Percentiles rank a stretch among this genome's conserved stretches.
phyloP scores from a whole-genome alignment of 2,113 vertebrate genomes.

The Murina feae region DNA sequence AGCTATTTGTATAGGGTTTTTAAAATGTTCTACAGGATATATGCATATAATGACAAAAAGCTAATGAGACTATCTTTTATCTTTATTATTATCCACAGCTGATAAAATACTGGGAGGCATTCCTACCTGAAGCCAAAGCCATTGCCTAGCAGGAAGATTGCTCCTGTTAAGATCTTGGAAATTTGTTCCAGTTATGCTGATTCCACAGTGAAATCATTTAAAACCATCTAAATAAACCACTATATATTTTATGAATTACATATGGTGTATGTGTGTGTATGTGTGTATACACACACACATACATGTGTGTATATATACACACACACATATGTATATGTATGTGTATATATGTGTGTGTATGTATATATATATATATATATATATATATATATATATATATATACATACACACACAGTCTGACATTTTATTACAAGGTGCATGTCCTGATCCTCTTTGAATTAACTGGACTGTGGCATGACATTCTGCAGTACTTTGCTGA shows the following conservation, averaged over 20 bases:
- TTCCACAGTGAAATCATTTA: conserved; percentile 83
- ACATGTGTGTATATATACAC: conserved; percentile 20
- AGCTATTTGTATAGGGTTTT: background rate
- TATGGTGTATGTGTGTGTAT: conserved; percentile 65
- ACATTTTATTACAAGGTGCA: conserved; percentile 86
- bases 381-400: too few relatives aligned
- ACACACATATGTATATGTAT: background rate
- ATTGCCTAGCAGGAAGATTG: conserved; percentile 88
- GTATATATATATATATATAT: conserved; percentile 25
- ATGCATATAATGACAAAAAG: conserved; percentile 5
- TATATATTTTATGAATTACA: conserved; percentile 88
- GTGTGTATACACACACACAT: too few relatives aligned
- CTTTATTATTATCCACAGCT: conserved; percentile 83
- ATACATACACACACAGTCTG: conserved; percentile 39
- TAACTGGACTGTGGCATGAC: conserved; percentile 86
- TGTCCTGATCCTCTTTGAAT: conserved; percentile 79
- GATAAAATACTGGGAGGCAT: conserved; percentile 99
- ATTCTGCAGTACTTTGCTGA: conserved; percentile 86
- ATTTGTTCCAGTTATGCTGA: conserved; percentile 78
- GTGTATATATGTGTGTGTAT: conserved; percentile 6
- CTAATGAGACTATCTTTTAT: conserved; percentile 32
- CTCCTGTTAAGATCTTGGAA: conserved; percentile 75
- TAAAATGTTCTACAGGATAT: background rate
- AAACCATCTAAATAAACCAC: conserved; percentile 88
- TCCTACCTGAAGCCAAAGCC: conserved; percentile 98